These are phyloP conservation scores for Dermatemys mawii DNA, from an alignment of 2,113 vertebrate species.

Conservation along the genomic window DNA sequence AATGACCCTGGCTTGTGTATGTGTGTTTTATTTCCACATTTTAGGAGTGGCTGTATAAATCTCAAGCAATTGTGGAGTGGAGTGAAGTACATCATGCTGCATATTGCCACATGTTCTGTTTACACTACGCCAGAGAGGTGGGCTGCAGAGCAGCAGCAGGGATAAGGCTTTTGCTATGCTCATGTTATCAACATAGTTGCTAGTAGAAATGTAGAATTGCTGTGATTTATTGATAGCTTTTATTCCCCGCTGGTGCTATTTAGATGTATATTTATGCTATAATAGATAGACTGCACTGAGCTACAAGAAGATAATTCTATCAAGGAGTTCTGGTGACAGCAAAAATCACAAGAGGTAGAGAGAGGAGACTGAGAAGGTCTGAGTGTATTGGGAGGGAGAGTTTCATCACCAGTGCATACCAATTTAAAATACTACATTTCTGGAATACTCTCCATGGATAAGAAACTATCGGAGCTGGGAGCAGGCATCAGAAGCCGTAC, in stretches of 20 bases:
- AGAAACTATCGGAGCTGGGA: not conserved
- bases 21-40: not conserved
- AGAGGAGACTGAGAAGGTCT: not conserved
- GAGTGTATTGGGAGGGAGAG: not conserved
- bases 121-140: not conserved
- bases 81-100: not conserved
- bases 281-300: not conserved
- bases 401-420: not conserved
- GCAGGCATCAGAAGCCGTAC: no score
- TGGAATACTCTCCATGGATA: not conserved
- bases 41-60: not conserved
- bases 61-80: not conserved
- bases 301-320: not conserved
- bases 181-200: not conserved
- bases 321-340: not conserved
- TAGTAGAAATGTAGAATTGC: not conserved
- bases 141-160: not conserved
- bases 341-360: not conserved
- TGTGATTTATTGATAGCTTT: slow-evolving; percentile 2
- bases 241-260: not conserved
- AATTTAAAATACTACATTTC: not conserved
- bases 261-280: not conserved
- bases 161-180: not conserved
- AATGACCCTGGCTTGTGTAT: not conserved
- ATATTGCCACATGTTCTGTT: not conserved